A percentile compares a stretch with the other conserved stretches of the same genome.
Conservation (phyloP, 2,113 vertebrate species). For the Macquaria australasica region DNA sequence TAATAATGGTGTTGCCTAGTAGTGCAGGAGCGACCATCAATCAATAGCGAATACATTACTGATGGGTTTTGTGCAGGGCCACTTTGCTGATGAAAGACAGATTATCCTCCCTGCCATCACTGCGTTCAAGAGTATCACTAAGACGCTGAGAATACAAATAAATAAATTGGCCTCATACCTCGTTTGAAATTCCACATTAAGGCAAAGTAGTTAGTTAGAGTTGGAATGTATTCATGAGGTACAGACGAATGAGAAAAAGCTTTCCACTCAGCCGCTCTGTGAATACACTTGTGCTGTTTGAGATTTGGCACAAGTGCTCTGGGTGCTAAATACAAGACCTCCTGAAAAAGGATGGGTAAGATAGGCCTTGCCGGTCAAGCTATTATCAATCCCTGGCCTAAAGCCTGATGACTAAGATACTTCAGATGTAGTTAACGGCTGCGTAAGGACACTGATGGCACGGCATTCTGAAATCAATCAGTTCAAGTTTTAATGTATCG, state of each 20-base stretch:
- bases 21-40: constrained; percentile 81
- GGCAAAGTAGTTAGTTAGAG: constrained; percentile 84
- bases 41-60: constrained; percentile 85
- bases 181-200: constrained; percentile 86
- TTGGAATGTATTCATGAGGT: constrained; percentile 86
- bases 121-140: constrained; percentile 81
- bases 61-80: constrained; percentile 81
- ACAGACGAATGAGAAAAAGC: constrained; percentile 80
- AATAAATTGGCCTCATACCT: constrained; percentile 84
- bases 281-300: constrained; percentile 84
- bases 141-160: constrained; percentile 84
- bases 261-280: constrained; percentile 83
- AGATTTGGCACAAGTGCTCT: constrained; percentile 83
- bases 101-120: constrained; percentile 80
- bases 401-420: constrained; percentile 86
- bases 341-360: constrained; percentile 86
- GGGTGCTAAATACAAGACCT: constrained; percentile 85
- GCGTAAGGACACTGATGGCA: constrained; percentile 81
- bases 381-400: constrained; percentile 86
- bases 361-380: constrained; percentile 85
- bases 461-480: constrained; percentile 86
- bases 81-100: constrained; percentile 87
- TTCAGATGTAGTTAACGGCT: constrained; percentile 83
- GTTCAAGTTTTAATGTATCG: constrained; percentile 89
- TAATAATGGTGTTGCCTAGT: constrained; percentile 85